phyloP scores from a whole-genome alignment of 64 coral and sea anemone genomes.

The Actinia equina region DNA sequence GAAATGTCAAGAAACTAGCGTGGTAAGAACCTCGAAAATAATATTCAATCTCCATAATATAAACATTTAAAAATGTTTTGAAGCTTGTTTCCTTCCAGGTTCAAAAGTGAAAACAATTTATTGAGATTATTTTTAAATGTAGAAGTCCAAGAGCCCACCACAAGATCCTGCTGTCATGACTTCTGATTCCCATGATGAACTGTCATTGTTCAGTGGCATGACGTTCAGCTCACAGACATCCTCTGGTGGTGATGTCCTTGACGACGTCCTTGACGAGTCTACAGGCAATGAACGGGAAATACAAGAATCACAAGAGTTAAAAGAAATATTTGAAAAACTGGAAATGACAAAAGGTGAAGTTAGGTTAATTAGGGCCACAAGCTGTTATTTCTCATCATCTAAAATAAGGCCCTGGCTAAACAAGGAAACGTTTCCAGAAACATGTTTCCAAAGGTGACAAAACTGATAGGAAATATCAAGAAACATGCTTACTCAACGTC shows the following conservation, averaged over 20 bases:
- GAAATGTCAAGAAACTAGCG: background rate
- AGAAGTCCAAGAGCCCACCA: background rate
- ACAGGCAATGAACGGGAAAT: background rate
- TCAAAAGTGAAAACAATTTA: too few species aligned
- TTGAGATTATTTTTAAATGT: background rate
- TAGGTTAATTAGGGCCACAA: too few species aligned
- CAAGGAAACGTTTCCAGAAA: too few species aligned
- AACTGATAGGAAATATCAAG: too few species aligned
- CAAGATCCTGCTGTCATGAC: background rate
- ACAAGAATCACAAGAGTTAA: background rate
- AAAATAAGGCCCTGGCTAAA: too few species aligned
- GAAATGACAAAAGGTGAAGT: background rate
- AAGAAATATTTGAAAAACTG: background rate
- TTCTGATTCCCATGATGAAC: background rate
- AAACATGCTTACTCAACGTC: too few species aligned
- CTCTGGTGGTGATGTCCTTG: background rate
- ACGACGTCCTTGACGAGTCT: background rate
- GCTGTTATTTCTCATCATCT: too few species aligned
- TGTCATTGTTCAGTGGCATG: conserved; percentile 15
- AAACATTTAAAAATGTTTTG: too few species aligned
- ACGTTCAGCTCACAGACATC: background rate
- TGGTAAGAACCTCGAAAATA: background rate
- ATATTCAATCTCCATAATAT: background rate
- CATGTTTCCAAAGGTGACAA: too few species aligned
- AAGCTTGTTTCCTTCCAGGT: too few species aligned